These are phyloP conservation scores for Brachyptera risi DNA, from an alignment of 2,888 invertebrate species.

Conservation along the genomic window DNA sequence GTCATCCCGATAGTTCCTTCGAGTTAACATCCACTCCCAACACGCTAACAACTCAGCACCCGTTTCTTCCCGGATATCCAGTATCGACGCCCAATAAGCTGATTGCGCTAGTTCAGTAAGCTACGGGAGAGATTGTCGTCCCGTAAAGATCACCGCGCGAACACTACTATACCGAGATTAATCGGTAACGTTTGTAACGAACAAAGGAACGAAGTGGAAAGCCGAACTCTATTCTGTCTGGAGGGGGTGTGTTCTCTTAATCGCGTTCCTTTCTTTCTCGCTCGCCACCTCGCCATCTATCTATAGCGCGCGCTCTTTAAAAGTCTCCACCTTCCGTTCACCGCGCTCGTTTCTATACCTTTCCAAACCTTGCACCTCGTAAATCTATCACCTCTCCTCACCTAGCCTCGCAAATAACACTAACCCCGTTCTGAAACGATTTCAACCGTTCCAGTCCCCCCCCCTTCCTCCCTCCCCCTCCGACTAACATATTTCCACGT, in stretches of 20 bases:
- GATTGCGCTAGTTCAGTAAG: constrained; percentile 15
- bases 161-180: constrained; percentile 11
- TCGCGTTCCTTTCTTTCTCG: constrained; percentile 14
- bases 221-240: constrained; percentile 16
- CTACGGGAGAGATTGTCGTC: background rate
- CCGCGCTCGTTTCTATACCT: too few relatives aligned
- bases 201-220: constrained; percentile 19
- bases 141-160: constrained; percentile 17
- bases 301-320: constrained; percentile 3
- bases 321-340: background rate
- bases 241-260: constrained; percentile 23
- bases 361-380: constrained; percentile 18
- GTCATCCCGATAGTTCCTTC: too few relatives aligned
- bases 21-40: too few relatives aligned
- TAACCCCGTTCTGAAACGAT: constrained; percentile 5
- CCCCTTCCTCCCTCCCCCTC: background rate
- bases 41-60: too few relatives aligned
- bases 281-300: constrained; percentile 12
- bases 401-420: constrained; percentile 19
- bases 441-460: background rate
- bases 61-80: background rate
- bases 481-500: background rate
- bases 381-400: constrained; percentile 20
- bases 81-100: constrained; percentile 18
- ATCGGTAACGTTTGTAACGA: constrained; percentile 13